Evolutionary conservation across 2,797 vertebrate genomes (phyloP).

Genomic region (Tinamus major): DNA sequence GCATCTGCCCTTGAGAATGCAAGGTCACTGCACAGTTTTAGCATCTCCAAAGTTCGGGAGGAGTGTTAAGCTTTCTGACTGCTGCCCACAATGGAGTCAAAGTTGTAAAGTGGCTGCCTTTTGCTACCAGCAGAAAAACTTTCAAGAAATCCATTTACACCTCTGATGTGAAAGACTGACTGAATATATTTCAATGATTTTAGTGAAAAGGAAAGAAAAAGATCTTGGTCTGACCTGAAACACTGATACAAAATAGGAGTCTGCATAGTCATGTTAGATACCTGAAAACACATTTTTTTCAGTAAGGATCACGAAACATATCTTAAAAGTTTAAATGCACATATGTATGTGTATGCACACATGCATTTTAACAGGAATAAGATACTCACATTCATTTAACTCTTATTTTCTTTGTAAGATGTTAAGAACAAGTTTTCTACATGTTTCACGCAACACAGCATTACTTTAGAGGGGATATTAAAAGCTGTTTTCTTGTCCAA

Average conservation of each 20-base stretch:
- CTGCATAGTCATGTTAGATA: constrained; percentile 41
- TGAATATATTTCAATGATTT: constrained; percentile 78
- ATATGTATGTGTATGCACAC: not conserved
- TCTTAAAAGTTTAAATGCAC: constrained; percentile 28
- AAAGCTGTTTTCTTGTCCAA: not conserved
- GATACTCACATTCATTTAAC: not conserved
- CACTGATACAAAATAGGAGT: constrained; percentile 33
- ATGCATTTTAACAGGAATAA: not conserved
- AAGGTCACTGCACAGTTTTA: constrained; percentile 77
- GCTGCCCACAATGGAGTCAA: constrained; percentile 72
- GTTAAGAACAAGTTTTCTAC: not conserved
- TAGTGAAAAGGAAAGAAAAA: constrained; percentile 52
- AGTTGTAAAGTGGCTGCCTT: constrained; percentile 76
- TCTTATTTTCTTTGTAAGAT: not conserved
- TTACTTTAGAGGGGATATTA: not conserved
- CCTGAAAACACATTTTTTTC: constrained; percentile 31
- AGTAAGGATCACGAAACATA: constrained; percentile 5
- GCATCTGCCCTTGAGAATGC: constrained; percentile 66
- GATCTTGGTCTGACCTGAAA: constrained; percentile 54
- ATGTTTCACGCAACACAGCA: not conserved
- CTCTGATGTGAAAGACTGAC: constrained; percentile 78
- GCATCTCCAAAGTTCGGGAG: constrained; percentile 67
- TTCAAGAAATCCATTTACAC: constrained; percentile 83
- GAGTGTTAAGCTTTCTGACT: constrained; percentile 61
- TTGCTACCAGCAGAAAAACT: constrained; percentile 74